Percentiles rank a stretch among this genome's conserved stretches.
Conservation (phyloP, 2,797 vertebrate genomes). For the Sebastes hubbsi region DNA sequence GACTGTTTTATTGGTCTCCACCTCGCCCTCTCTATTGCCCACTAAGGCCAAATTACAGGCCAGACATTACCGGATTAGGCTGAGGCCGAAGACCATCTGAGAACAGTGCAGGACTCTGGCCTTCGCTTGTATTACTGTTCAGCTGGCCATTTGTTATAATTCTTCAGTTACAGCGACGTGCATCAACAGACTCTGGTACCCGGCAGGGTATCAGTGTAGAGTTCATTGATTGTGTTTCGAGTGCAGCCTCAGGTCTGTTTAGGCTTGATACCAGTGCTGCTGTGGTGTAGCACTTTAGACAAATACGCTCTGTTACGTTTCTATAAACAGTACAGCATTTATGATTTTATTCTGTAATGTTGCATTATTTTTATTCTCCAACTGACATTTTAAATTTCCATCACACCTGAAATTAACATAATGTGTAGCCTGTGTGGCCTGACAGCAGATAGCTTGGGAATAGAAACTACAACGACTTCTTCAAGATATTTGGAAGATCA, state of each 20-base stretch:
- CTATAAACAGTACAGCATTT: not conserved
- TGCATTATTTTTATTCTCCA: not conserved
- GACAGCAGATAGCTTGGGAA: not conserved
- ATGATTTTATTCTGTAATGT: not conserved
- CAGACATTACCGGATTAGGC: constrained; percentile 49
- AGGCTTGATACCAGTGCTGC: not conserved
- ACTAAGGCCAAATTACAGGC: constrained; percentile 57
- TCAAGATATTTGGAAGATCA: not conserved
- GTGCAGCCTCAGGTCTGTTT: constrained; percentile 38
- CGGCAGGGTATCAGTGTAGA: constrained; percentile 33
- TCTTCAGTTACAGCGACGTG: constrained; percentile 3
- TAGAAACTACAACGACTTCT: not conserved
- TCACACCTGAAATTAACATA: not conserved
- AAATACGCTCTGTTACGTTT: not conserved
- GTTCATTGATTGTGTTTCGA: constrained; percentile 38
- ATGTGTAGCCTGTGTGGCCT: not conserved
- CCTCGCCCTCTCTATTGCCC: constrained; percentile 61
- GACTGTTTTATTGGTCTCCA: constrained; percentile 66
- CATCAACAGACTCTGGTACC: constrained; percentile 20
- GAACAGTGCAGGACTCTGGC: constrained; percentile 9
- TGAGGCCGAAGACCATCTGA: not conserved
- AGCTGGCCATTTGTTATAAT: constrained; percentile 27
- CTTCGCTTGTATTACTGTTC: not conserved
- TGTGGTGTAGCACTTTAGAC: not conserved
- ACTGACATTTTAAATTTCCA: not conserved